A percentile compares a stretch with the other conserved stretches of the same genome.
Evolutionary conservation across 1,140 invertebrate species (phyloP).

Genomic region (Diuraphis noxia): DNA sequence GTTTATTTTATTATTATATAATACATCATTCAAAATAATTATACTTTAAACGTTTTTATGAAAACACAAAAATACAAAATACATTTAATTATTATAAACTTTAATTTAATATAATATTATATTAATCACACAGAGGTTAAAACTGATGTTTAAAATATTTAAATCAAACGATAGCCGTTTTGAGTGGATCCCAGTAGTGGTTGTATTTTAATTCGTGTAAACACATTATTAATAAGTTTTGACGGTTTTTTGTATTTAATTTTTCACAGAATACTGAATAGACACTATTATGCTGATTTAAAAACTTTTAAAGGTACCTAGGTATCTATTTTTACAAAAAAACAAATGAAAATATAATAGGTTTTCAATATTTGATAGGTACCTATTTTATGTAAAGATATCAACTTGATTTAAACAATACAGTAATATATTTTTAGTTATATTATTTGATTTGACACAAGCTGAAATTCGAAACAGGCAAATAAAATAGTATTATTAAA

Average conservation of each 20-base stretch:
- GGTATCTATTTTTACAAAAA: not conserved
- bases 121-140: no score
- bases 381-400: not conserved
- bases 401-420: not conserved
- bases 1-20: not conserved
- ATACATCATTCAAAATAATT: no score
- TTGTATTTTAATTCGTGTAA: not conserved
- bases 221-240: no score
- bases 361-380: not conserved
- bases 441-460: not conserved
- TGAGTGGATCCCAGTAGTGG: not conserved
- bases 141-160: not conserved
- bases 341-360: not conserved
- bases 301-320: not conserved
- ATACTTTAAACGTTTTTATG: no score
- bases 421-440: no score
- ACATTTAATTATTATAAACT: not conserved
- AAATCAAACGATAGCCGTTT: not conserved
- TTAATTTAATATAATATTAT: not conserved
- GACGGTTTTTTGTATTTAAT: not conserved
- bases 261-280: no score
- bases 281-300: not conserved
- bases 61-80: no score
- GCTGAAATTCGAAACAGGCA: not conserved
- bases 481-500: not conserved